These are phyloP conservation scores for Siphamia tubifer DNA, from an alignment of 2,113 vertebrate species.

Conservation along the genomic window DNA sequence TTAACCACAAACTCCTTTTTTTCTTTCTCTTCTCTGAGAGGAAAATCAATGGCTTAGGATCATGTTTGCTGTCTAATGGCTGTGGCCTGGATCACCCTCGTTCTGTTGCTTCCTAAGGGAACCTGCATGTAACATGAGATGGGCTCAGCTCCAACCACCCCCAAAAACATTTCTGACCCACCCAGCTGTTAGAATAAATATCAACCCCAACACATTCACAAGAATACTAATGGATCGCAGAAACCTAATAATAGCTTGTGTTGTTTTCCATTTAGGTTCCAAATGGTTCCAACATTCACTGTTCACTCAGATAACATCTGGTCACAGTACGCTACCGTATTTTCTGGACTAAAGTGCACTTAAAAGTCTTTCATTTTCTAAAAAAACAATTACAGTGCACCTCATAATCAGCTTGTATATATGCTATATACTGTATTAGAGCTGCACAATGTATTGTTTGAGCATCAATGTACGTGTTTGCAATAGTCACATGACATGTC, in stretches of 20 bases:
- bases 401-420: too few species aligned
- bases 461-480: too few species aligned
- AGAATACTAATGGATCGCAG: neutral
- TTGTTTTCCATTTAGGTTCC: neutral
- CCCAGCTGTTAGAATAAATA: constrained; percentile 15
- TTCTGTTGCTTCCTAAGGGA: constrained; percentile 63
- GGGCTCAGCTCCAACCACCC: constrained; percentile 9
- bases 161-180: constrained; percentile 16
- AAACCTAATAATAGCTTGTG: neutral
- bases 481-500: too few species aligned
- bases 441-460: too few species aligned
- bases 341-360: too few species aligned
- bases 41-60: constrained; percentile 78
- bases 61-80: constrained; percentile 74
- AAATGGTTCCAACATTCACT: too few species aligned
- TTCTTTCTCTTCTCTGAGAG: constrained; percentile 7
- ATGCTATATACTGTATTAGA: too few species aligned
- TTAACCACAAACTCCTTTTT: constrained; percentile 9
- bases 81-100: constrained; percentile 35
- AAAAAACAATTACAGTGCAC: too few species aligned
- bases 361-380: too few species aligned
- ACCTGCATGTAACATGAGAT: constrained; percentile 63
- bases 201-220: neutral
- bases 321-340: too few species aligned
- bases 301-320: too few species aligned